Base-by-base conservation (phyloP, 92 coral and sea anemone species). In the Phymanthus crucifer region DNA sequence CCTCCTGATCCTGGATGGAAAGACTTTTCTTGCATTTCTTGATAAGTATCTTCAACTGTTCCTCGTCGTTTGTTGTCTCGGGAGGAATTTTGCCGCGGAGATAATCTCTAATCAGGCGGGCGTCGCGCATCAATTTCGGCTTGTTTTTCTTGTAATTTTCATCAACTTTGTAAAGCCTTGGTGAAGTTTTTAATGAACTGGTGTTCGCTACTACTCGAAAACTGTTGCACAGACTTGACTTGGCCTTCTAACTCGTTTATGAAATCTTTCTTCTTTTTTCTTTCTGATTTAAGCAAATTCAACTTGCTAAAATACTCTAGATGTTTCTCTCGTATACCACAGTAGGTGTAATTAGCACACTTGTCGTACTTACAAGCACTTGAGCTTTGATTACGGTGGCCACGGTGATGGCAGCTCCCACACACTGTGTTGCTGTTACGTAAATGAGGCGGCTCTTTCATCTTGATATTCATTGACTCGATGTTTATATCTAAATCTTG, bases 301-400 rank as follows among this genome's bases (percentile, higher is more conserved):
- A 86, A 85, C 72, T 86, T 80, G 48, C 78, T 80, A 56, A 74
- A 80, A 69, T 86, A 86, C 45, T 86, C 86, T 26, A 79, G 86
- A 67, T 75, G 89, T 58, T 86, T 86, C n/a, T 86, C 89, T 48
- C 75, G 67, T 43, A 86, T 54, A 16, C 86, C 81, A 74, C 85
- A 80, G 52, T 58, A 80, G 14, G 82, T 86, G 46, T 86, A 80
- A 11, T 86, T 85, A 18, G 72, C 69, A 67, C 83, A 75, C 74
- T 74, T 86, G 40, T 73, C 70, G 58, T 74, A 32, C 34, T 86
- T 45, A 61, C 83, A 81, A 10, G 83, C 82, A 16, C 80, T 74
- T 35, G 82, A 43, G n/a, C 9, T 35, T 32, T 74, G 34, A 85
- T 85, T 80, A 32, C 85, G 23, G 77, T 85, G 89, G 37, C 89